Base-by-base conservation (phyloP, 2,888 invertebrate genomes). In the Hirtodrosophila histrioides region DNA sequence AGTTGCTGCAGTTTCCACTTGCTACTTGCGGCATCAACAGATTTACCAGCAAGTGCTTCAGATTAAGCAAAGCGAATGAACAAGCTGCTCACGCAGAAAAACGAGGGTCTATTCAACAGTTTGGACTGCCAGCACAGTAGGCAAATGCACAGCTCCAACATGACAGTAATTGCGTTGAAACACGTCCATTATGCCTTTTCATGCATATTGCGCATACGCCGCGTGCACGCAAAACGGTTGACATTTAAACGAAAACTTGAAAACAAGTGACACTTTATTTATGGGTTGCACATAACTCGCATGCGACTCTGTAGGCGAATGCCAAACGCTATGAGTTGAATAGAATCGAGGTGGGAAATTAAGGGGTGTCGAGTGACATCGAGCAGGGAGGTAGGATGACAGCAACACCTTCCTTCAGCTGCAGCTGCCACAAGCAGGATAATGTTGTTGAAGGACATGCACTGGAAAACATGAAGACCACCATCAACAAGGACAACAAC, bases 391-490 rank as follows among this genome's bases (percentile, higher is more conserved):
- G 24, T 44, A 50, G 67, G 63, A 54, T 39, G 68, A 51, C 55
- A 48, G 58, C 56, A 55, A 75, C 75, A 75, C 75, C 75, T 76
- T 55, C 75, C 75, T 76, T 55, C 60, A 56, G 43, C 60, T 41
- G 58, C 65, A 53, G 65, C 55, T 69, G 77, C 58, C 73, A 45
- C 56, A 65, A 62, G n/a, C 68, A 65, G 62, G 33, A 67, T 36
- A 56, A 71, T 69, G 75, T 58, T 75, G 77, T 62, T 72, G 69
- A 75, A 75, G 77, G 77, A 69, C 69, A 77, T 69, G 69, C 48
- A 37, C 58, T 60, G 64, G 39, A 72, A 53, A 63, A 63, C 69
- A 75, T 54, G 56, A 43, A 46, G 23, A 36, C 17, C 46, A 56
- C 23, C 54, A 46, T 6, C 37, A 40, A 40, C 37, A 44, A 11